Percentiles rank a stretch among this genome's conserved stretches.
phyloP scores from a whole-genome alignment of 92 coral and sea anemone genomes.

The Actinernus sp. region DNA sequence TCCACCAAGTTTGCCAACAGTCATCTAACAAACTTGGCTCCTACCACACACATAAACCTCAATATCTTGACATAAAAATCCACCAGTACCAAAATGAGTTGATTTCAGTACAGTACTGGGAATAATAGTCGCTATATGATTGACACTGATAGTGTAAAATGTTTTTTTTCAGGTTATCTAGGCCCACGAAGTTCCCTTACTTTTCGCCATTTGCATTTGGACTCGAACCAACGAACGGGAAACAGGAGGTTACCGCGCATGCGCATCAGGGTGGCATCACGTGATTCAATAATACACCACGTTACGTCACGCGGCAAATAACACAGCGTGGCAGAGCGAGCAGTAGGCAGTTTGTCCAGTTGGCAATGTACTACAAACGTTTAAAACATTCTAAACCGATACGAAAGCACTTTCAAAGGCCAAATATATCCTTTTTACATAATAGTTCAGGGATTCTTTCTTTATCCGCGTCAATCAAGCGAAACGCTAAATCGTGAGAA shows the following conservation, averaged over 20 bases:
- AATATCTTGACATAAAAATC: constrained; percentile 26
- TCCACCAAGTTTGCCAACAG: constrained; percentile 39
- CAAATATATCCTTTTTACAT: too few species aligned
- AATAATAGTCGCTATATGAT: constrained; percentile 33
- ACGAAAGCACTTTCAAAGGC: background rate
- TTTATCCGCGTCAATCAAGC: background rate
- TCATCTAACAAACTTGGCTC: constrained; percentile 57
- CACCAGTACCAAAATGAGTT: constrained; percentile 3
- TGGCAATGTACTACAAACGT: background rate
- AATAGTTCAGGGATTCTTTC: too few species aligned
- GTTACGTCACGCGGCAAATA: constrained; percentile 80
- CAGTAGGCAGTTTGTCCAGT: too few species aligned
- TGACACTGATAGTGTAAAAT: background rate
- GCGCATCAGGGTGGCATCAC: constrained; percentile 67
- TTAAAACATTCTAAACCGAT: background rate
- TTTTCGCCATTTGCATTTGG: constrained; percentile 79
- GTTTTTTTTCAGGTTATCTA: constrained; percentile 17
- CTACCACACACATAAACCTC: constrained; percentile 43
- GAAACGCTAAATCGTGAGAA: background rate
- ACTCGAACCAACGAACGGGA: constrained; percentile 67
- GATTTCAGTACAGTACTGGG: constrained; percentile 10
- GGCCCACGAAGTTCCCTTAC: constrained; percentile 54
- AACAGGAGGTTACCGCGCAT: constrained; percentile 50
- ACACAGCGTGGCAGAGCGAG: constrained; percentile 70
- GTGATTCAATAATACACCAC: constrained; percentile 63